Conservation (phyloP, 2,113 vertebrate genomes). For the Sturnira hondurensis region DNA sequence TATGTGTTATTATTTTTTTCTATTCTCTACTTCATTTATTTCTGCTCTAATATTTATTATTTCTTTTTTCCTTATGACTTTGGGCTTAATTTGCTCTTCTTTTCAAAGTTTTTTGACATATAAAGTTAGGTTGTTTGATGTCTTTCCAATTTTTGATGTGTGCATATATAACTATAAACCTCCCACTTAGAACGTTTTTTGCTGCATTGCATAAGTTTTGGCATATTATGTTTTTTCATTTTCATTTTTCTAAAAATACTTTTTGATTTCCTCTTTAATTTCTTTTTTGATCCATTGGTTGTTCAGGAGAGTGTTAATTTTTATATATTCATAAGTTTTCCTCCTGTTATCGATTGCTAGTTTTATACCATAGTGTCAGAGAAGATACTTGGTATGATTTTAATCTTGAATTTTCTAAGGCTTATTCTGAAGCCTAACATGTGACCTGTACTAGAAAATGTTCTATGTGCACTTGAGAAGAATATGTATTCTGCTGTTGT, state of each 20-base stretch:
- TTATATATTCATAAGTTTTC: background rate
- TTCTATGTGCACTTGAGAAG: background rate
- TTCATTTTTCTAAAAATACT: background rate
- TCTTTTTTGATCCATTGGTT: background rate
- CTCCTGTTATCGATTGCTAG: background rate
- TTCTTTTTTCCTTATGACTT: too few relatives aligned
- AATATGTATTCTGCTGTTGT: background rate
- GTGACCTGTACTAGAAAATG: background rate
- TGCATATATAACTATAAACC: background rate
- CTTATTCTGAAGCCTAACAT: background rate
- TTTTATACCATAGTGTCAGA: background rate
- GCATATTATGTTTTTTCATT: background rate
- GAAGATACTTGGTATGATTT: background rate
- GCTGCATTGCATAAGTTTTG: background rate
- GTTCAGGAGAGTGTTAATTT: background rate
- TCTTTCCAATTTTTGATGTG: background rate
- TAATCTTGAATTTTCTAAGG: background rate
- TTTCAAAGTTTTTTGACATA: background rate
- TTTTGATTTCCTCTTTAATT: background rate
- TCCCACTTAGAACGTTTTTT: background rate
- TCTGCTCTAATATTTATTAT: too few relatives aligned
- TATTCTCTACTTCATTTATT: too few relatives aligned
- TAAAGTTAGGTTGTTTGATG: background rate
- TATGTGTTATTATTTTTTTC: too few relatives aligned
- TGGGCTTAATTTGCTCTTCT: background rate